phyloP scores from a whole-genome alignment of 2,113 vertebrate species.

The Sigmodon hispidus region DNA sequence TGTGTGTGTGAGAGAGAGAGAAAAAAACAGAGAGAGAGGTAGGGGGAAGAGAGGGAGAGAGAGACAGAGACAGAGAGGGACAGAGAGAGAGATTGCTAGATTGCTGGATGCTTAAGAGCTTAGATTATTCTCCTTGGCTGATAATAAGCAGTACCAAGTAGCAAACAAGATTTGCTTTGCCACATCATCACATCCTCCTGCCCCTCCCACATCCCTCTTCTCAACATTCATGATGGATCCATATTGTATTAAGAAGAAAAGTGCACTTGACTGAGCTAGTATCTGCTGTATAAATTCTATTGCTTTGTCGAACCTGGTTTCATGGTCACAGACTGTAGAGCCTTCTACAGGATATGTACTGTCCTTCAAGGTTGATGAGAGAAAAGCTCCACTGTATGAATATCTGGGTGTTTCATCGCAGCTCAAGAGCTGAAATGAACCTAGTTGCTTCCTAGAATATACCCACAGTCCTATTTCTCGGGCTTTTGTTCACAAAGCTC shows the following conservation, averaged over 20 bases:
- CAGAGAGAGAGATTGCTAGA: slow-evolving; percentile 7
- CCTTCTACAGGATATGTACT: rapidly evolving
- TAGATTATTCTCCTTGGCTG: neutral
- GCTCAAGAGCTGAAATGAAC: slow-evolving; percentile 44
- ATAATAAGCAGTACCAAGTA: rapidly evolving
- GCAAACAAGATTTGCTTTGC: neutral
- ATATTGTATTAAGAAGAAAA: slow-evolving; percentile 14
- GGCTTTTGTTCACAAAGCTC: neutral
- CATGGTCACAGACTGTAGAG: neutral
- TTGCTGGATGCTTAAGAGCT: neutral
- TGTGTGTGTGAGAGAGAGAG: neutral
- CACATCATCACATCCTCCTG: neutral
- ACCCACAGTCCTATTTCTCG: neutral
- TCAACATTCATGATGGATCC: neutral
- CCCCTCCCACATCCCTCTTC: neutral
- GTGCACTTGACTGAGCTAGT: neutral
- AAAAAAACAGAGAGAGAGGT: neutral
- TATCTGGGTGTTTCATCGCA: neutral
- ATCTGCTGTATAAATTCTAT: slow-evolving; percentile 42
- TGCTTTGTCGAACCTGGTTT: slow-evolving; percentile 29
- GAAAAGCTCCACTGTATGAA: slow-evolving; percentile 17
- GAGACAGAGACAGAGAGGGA: too few species aligned
- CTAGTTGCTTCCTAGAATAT: slow-evolving; percentile 35
- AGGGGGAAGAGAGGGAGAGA: neutral
- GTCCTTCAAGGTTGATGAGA: slow-evolving; percentile 59